Evolutionary conservation across 2,113 vertebrate species (phyloP), one percentile per base, ranked within the genome.

Genomic region (Ptychochromis oligacanthus): DNA sequence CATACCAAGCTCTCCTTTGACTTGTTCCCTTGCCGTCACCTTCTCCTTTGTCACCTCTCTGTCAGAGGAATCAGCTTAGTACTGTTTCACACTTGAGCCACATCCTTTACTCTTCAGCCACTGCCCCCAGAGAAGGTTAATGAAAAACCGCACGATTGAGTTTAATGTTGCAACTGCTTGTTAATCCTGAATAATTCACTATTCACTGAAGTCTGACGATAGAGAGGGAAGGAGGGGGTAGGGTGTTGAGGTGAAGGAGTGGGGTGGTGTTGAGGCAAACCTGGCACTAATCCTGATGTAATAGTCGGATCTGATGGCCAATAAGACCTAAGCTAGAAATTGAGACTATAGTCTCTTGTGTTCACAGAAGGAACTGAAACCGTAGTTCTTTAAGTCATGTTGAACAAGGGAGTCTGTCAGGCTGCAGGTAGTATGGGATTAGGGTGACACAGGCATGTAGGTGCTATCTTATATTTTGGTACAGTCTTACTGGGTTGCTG

Each of bases 121-220:
- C 74, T 28, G 4, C 20, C 4, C 64, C 43, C 18, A 67, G 55
- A 87, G 78, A 90, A 70, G 75, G 93, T 90, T 94, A 91, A 93
- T 95, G 92, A 93, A 94, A 94, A 93, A 77, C 18, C 34, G 49
- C 85, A 75, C 77, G 74, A 80, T 81, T 89, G 88, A 86, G 91
- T 89, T 91, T 82, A 82, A 89, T 58, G 43, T 94, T 90, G 86
- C 85, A 62, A 84, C 87, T 91, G 87, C 92, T 93, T 95, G 94
- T 95, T 94, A 90, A 60, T 75, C 72, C 88, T 95, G 76, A 95
- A 94, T 95, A 78, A 95, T 95, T 95, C 80, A 94, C 88, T 24
- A 65, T 93, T 81, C 20, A 22, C 75, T 65, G 82, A 89, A 81
- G 86, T 83, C 76, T 72, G 80, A 59, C 78, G 52, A 59, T 80